Percentiles rank a stretch among this genome's conserved stretches.
phyloP scores from a whole-genome alignment of 2,888 invertebrate genomes.

The Pilophorus perplexus region DNA sequence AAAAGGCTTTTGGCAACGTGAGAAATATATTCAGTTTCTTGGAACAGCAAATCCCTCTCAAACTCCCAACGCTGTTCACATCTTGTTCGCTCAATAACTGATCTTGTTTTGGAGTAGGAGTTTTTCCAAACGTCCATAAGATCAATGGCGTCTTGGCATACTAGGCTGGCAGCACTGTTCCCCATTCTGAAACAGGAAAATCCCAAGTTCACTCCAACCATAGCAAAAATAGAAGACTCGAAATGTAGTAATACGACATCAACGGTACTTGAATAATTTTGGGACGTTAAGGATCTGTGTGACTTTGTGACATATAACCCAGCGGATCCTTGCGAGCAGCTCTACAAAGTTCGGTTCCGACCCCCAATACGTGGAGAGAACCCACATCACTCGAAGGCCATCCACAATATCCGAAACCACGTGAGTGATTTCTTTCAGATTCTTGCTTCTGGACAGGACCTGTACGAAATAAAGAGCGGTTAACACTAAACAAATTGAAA shows the following conservation, averaged over 20 bases:
- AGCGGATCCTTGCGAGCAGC: constrained; percentile 76
- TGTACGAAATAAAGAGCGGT: constrained; percentile 46
- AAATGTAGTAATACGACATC: too few species aligned
- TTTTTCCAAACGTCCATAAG: constrained; percentile 74
- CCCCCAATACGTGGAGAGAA: constrained; percentile 80
- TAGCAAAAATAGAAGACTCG: too few species aligned
- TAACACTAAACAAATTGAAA: neutral
- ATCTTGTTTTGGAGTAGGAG: constrained; percentile 72
- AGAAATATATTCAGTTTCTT: constrained; percentile 80
- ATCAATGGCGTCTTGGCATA: constrained; percentile 58
- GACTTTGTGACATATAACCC: constrained; percentile 76
- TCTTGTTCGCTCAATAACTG: constrained; percentile 81
- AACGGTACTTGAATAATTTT: constrained; percentile 76
- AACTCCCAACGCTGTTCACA: constrained; percentile 91
- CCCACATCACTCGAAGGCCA: constrained; percentile 86
- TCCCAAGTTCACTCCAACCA: too few species aligned
- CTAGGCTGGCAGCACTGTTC: neutral
- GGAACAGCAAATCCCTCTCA: constrained; percentile 76
- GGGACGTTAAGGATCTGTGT: constrained; percentile 67
- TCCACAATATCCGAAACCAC: constrained; percentile 77
- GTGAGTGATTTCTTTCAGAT: constrained; percentile 69
- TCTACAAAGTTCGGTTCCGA: constrained; percentile 83
- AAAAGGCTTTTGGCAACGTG: constrained; percentile 75
- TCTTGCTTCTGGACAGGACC: constrained; percentile 53
- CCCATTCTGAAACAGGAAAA: constrained; percentile 16